Base-by-base conservation (phyloP, 2,797 vertebrate species). In the Xyrichtys novacula region DNA sequence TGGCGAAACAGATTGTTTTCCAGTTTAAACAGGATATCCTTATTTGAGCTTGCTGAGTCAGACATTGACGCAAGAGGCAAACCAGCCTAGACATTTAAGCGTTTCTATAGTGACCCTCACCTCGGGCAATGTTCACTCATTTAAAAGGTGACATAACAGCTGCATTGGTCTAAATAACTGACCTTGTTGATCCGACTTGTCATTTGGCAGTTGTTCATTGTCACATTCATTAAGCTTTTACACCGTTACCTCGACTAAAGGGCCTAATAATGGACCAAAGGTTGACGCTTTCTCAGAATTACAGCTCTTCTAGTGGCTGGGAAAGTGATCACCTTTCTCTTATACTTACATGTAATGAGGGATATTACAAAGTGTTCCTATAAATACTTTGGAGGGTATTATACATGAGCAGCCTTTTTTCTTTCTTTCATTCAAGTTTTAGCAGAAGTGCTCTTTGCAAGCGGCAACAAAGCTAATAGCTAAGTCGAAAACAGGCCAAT, bases 1-100 rank as follows among this genome's bases (percentile, higher is more conserved):
- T 0, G 1, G 5, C 76, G 60, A 69, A 85, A 75, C 53, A 43
- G 49, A 76, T 58, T 83, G 73, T 86, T 84, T 65, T 66, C 75
- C 67, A 69, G 44, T 74, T 84, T 29, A 74, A 88, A 84, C 78
- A 88, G 81, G 85, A 90, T 55, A 60, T 88, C 78, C 83, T 87
- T 65, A 74, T 87, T 84, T 85, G 70, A 87, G 65, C 57, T 67
- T 1, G 32, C 74, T 67, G 65, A 86, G 65, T 88, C 68, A 83
- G 62, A 17, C 56, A 36, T 1, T 89, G 86, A 90, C 60, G 72
- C 71, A 89, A 43, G 36, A 73, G 48, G 15, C 50, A 20, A 17
- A 25, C 32, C 40, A 43, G 65, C 19, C 5, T 31, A 43, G 67
- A 65, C 40, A 25, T 58, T 50, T 62, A 14, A 59, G 56, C 20